phyloP scores from a whole-genome alignment of 2,888 invertebrate species.

The Hyalella azteca region DNA sequence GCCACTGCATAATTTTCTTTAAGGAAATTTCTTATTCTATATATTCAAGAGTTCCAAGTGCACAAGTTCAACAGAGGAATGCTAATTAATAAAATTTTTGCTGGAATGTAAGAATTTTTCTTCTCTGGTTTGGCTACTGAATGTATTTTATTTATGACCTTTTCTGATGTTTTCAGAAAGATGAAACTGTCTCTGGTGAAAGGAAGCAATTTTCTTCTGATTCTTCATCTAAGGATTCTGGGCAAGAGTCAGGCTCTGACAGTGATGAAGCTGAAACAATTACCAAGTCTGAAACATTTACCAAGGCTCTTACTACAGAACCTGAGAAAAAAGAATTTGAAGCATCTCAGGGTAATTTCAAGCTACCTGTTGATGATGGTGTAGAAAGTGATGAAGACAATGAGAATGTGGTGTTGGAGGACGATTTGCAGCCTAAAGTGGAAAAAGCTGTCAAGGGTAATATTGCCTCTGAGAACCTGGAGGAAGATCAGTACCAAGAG shows the following conservation, averaged over 20 bases:
- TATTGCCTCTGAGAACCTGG: background rate
- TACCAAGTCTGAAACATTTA: background rate
- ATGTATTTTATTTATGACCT: no score
- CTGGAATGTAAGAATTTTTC: no score
- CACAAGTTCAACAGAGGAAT: no score
- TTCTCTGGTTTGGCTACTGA: no score
- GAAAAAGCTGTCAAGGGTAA: background rate
- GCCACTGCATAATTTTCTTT: no score
- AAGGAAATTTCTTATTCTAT: no score
- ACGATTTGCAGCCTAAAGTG: background rate
- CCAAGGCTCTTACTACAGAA: background rate
- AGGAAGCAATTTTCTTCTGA: background rate
- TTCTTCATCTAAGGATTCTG: background rate
- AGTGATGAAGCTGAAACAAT: background rate
- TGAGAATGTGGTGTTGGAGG: slow-evolving; percentile 21
- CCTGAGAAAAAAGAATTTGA: background rate
- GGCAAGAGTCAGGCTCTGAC: background rate
- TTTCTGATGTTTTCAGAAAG: background rate
- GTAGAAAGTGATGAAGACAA: slow-evolving; percentile 37
- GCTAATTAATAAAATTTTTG: no score
- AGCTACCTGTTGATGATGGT: background rate
- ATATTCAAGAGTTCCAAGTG: no score
- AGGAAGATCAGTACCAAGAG: slow-evolving; percentile 17
- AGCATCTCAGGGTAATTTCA: background rate
- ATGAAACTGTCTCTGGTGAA: background rate